phyloP scores from a whole-genome alignment of 1,140 invertebrate species.

The Pygmarrhopalites habei region DNA sequence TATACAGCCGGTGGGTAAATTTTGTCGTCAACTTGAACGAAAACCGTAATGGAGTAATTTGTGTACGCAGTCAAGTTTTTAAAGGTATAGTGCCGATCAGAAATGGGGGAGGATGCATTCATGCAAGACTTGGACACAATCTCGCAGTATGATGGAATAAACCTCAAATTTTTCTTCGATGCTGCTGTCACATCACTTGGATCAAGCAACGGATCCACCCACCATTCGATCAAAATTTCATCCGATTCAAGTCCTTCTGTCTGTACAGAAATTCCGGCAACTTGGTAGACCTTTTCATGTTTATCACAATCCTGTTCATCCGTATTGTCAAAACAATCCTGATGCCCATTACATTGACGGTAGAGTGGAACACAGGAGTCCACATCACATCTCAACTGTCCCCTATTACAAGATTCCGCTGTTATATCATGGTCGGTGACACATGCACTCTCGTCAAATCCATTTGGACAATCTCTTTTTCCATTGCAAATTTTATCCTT shows the following conservation, averaged over 20 bases:
- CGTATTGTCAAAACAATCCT: constrained; percentile 61
- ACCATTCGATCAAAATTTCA: constrained; percentile 53
- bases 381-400: constrained; percentile 55
- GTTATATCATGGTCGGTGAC: neutral
- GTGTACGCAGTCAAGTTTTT: constrained; percentile 60
- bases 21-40: constrained; percentile 51
- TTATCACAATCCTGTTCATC: constrained; percentile 62
- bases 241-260: constrained; percentile 47
- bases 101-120: constrained; percentile 25
- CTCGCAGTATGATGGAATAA: constrained; percentile 52
- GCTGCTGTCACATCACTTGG: too few species aligned
- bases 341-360: constrained; percentile 57
- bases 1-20: constrained; percentile 56
- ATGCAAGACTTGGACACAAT: constrained; percentile 41
- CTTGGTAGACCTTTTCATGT: constrained; percentile 48
- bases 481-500: constrained; percentile 59
- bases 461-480: constrained; percentile 64
- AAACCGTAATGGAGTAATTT: constrained; percentile 68
- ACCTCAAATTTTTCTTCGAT: constrained; percentile 50
- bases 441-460: constrained; percentile 59
- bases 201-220: constrained; percentile 41
- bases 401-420: constrained; percentile 46
- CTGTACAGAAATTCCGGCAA: constrained; percentile 50
- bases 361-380: constrained; percentile 53
- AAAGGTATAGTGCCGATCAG: constrained; percentile 9